These are phyloP conservation scores for Drosophila neoperkinsi DNA, from an alignment of 2,888 invertebrate species.

Conservation along the genomic window DNA sequence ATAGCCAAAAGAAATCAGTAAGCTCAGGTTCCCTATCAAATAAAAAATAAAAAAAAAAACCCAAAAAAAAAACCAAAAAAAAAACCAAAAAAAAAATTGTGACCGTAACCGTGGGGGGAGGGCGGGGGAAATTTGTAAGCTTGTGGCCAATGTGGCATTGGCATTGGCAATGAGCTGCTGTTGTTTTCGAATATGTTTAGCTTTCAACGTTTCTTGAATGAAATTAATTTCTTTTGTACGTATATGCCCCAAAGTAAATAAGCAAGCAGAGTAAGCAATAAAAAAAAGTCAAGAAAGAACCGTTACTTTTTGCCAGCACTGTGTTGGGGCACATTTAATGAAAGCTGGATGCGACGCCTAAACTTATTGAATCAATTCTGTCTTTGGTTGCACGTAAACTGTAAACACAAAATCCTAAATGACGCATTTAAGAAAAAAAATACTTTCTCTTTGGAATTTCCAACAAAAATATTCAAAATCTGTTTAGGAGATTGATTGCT, in stretches of 20 bases:
- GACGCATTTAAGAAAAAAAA: not conserved
- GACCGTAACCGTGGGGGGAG: too few relatives aligned
- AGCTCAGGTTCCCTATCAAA: constrained; percentile 7
- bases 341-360: constrained; percentile 6
- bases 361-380: constrained; percentile 9
- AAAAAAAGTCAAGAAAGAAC: constrained; percentile 47
- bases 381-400: constrained; percentile 9
- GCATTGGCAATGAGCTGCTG: constrained; percentile 42
- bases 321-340: constrained; percentile 31
- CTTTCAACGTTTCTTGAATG: constrained; percentile 69
- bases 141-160: constrained; percentile 28
- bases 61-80: constrained; percentile 50
- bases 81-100: constrained; percentile 45
- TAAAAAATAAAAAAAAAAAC: constrained; percentile 27
- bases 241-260: constrained; percentile 53
- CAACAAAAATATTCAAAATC: not conserved
- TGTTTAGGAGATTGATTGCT: constrained; percentile 1
- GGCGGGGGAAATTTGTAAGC: constrained; percentile 11
- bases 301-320: constrained; percentile 43
- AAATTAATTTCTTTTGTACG: constrained; percentile 77
- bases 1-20: constrained; percentile 69
- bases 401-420: constrained; percentile 16
- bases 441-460: constrained; percentile 36
- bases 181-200: constrained; percentile 50
- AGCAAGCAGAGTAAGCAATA: constrained; percentile 47